Base-by-base conservation (phyloP, 1,140 invertebrate species). In the Sesamia nonagrioides region DNA sequence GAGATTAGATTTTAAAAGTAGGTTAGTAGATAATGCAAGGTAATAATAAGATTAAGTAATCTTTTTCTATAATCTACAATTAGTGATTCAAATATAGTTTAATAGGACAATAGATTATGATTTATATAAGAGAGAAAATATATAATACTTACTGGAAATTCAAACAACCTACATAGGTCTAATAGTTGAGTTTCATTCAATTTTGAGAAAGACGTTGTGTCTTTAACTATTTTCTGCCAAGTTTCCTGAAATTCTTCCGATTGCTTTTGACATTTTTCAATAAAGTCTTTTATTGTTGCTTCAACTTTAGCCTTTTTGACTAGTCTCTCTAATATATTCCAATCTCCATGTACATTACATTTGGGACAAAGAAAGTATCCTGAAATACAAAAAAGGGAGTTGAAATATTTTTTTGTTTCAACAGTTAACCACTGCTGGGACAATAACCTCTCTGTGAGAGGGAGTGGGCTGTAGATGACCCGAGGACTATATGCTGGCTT, bases 331-430 rank as follows among this genome's bases (percentile, higher is more conserved):
- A 97, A 86, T 56, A 94, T 88, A 82, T 92, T 92, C 96, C 96
- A 97, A 18, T 95, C 90, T 17, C 96, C 96, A 84, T 94, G 93
- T 56, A 92, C 84, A 86, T 96, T 95, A 83, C 97, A 97, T 74
- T 91, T 95, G 35, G 96, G 95, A 87, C 97, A 97, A 48, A 96
- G 83, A 84, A 97, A 97, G 81, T 95, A 96, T 58, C 97, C 97
- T 97, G 82, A 45, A 61, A 75, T 17, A 37, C 37, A 2, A 56
- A 50, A 33, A 1, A 21, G 5, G 4, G 9, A 2, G 8, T 27
- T 17, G 37, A 40, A 40, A 40, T 40, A 40, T 40, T 40, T 8
- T 27, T 3, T 27, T 1, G 1, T 27, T 27, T 1, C 27, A 27
- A 27, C 27, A 27, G 27, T 27, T 27, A 27, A 1, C 27, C 27